Conservation (phyloP, 2,888 invertebrate species). For the Oasisia sp. region DNA sequence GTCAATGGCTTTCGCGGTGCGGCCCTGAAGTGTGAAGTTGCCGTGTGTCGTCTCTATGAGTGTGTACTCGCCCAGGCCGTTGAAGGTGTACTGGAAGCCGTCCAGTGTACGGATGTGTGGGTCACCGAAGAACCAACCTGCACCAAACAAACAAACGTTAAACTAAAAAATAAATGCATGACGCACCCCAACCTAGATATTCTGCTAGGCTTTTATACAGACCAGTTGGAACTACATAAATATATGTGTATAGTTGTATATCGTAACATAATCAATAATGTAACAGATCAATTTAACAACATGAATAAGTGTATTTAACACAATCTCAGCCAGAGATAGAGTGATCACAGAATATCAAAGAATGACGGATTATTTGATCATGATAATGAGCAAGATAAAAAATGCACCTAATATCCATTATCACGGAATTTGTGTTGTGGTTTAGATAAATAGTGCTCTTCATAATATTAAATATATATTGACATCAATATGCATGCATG, state of each 20-base stretch:
- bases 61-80: constrained; percentile 29
- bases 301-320: background rate
- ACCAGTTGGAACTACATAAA: background rate
- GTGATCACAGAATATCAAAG: no score
- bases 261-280: background rate
- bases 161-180: no score
- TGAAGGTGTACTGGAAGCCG: constrained; percentile 19
- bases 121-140: constrained; percentile 23
- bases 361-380: no score
- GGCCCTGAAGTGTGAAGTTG: background rate
- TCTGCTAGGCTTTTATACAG: no score
- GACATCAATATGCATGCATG: background rate
- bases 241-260: background rate
- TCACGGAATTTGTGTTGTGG: no score
- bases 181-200: no score
- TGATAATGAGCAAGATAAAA: no score
- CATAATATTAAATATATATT: background rate
- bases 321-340: no score
- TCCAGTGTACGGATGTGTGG: constrained; percentile 22
- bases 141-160: background rate
- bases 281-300: background rate
- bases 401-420: no score
- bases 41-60: constrained; percentile 6
- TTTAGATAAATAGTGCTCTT: no score
- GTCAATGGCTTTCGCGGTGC: background rate